Evolutionary conservation across 37 sponge, comb jelly and placozoan genomes (phyloP).

Genomic region (Chondrosia reniformis): DNA sequence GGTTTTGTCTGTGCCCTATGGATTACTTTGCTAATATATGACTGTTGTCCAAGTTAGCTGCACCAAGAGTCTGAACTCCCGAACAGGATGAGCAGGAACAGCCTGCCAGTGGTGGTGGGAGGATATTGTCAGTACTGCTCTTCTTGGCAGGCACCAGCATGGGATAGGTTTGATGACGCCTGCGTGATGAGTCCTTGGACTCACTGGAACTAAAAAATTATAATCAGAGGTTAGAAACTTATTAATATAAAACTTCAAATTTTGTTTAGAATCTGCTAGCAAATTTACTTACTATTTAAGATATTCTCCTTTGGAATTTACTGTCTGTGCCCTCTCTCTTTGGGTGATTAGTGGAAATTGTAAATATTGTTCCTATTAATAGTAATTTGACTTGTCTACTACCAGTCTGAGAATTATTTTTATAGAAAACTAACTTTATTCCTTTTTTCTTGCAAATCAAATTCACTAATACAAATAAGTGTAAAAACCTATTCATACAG

Average conservation of each 20-base stretch:
- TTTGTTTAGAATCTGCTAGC: not conserved
- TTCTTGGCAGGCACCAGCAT: conserved; percentile 14
- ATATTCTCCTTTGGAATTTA: conserved; percentile 75
- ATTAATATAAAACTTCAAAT: not conserved
- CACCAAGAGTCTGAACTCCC: conserved; percentile 69
- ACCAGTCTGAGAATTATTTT: not conserved
- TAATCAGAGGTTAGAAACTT: not conserved
- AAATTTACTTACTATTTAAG: conserved; percentile 19
- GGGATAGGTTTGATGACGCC: conserved; percentile 43
- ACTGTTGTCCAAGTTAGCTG: conserved; percentile 25
- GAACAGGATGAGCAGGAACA: conserved; percentile 84
- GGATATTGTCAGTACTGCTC: conserved; percentile 24
- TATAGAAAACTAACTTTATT: not conserved
- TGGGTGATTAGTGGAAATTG: conserved; percentile 35
- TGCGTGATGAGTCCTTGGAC: not conserved
- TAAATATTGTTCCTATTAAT: too few species aligned
- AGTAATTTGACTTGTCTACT: not conserved
- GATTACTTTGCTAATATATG: not conserved
- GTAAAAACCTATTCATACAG: not conserved
- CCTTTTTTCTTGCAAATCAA: conserved; percentile 1
- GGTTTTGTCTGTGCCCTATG: not conserved
- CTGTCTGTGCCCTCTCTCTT: conserved; percentile 56
- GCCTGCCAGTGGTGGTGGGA: conserved; percentile 76
- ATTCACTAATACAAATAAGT: not conserved
- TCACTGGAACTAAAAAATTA: not conserved